phyloP scores from a whole-genome alignment of 2,113 vertebrate species.

The Poeciliopsis turrubarensis region DNA sequence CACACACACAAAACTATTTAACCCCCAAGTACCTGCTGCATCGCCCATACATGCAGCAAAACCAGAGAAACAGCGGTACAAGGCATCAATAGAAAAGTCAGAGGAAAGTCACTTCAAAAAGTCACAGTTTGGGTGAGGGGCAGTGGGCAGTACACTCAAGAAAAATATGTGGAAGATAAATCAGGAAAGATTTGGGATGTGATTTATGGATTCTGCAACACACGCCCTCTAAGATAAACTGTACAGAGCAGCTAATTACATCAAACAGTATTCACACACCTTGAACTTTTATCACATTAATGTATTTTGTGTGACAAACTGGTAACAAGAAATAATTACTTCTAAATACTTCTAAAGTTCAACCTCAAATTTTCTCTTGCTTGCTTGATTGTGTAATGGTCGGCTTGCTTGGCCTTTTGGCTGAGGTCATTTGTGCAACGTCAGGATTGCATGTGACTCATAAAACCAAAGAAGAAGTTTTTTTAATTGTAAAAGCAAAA shows the following conservation, averaged over 20 bases:
- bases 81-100: slow-evolving; percentile 63
- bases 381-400: neutral
- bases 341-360: no score
- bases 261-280: neutral
- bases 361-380: no score
- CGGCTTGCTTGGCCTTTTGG: neutral
- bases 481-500: neutral
- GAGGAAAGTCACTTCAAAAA: slow-evolving; percentile 60
- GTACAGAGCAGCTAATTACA: neutral
- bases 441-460: neutral
- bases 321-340: no score
- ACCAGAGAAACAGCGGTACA: slow-evolving; percentile 73
- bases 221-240: neutral
- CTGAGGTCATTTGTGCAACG: neutral
- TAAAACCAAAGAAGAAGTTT: neutral
- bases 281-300: neutral
- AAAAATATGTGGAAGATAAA: neutral
- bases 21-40: slow-evolving; percentile 76
- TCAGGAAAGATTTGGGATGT: neutral
- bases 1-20: slow-evolving; percentile 61
- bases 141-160: slow-evolving; percentile 10
- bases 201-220: neutral
- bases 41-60: slow-evolving; percentile 76
- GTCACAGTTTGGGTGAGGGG: slow-evolving; percentile 46
- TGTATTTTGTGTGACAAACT: neutral